Base-by-base conservation (phyloP, 2,797 vertebrate genomes). In the Merluccius polli region DNA sequence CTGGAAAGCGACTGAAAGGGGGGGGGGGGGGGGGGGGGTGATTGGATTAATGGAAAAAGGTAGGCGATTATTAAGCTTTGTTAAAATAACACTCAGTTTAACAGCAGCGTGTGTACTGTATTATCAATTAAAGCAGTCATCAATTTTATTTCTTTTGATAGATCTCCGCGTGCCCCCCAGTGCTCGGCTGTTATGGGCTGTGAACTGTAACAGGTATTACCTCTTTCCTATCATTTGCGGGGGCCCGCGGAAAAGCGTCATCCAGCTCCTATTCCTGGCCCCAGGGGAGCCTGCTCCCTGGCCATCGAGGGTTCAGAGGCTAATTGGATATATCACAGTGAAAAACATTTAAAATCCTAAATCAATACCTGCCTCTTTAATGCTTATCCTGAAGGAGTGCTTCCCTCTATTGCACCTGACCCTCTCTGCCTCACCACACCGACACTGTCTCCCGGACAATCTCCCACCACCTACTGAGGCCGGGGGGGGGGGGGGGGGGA, bases 321-420 rank as follows among this genome's bases (percentile, higher is more conserved):
- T 94, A 94, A 94, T 93, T 93, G 93, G 91, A 94, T 90, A 91
- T 92, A 94, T 93, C 90, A 91, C 89, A 83, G 92, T 29, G 85
- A 91, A 93, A 93, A 94, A 92, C 92, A 94, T 92, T 94, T 93
- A 92, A 93, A 94, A 92, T 91, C 91, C 91, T 89, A 89, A 92
- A 93, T 94, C 93, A 91, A 94, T 94, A 93, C 82, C 85, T 90
- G 91, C 90, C 92, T 92, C 92, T 91, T 92, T 92, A 94, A 94
- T 93, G 92, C 89, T 90, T 92, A 91, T 92, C 84, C 88, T 89
- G 90, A 92, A 92, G 90, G 91, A 89, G 89, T 91, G 89, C 86
- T 88, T 82, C 80, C 88, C 85, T 90, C 88, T 84, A 90, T 88
- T 86, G 87, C 89, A 52, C 48, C 78, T 89, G 86, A 87, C 67